Conservation (phyloP, 2,113 vertebrate genomes). For the Hemibagrus wyckioides region DNA sequence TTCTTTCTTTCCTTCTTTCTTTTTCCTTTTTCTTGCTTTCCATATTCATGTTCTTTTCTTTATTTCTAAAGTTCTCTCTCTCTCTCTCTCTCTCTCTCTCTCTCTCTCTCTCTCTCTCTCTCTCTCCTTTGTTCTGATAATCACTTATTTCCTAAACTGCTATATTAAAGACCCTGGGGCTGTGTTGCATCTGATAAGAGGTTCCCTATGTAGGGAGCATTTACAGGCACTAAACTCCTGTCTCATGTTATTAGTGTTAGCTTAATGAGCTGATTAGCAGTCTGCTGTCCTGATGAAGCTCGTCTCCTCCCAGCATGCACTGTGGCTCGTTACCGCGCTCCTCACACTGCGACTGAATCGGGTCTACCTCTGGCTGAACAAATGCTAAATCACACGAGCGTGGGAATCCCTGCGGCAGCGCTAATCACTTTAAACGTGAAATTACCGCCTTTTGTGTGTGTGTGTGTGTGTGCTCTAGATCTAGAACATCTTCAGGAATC, state of each 20-base stretch:
- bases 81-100: neutral
- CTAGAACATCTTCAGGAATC: neutral
- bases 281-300: neutral
- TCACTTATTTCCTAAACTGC: slow-evolving; percentile 20
- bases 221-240: neutral
- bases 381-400: neutral
- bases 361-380: neutral
- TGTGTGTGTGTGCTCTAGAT: neutral
- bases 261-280: slow-evolving; percentile 24
- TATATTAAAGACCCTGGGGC: neutral
- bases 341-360: slow-evolving; percentile 4
- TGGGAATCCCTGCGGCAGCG: slow-evolving; percentile 12
- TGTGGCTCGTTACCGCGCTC: neutral
- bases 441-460: neutral
- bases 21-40: neutral
- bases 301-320: slow-evolving; percentile 6
- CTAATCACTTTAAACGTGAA: slow-evolving; percentile 22
- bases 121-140: neutral
- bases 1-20: neutral
- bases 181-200: neutral
- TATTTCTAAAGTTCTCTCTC: neutral
- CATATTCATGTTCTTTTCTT: neutral
- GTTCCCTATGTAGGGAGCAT: neutral
- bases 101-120: neutral
- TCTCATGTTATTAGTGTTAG: slow-evolving; percentile 1